Evolutionary conservation across 2,113 vertebrate genomes (phyloP).

Genomic region (Tringa solitaria): DNA sequence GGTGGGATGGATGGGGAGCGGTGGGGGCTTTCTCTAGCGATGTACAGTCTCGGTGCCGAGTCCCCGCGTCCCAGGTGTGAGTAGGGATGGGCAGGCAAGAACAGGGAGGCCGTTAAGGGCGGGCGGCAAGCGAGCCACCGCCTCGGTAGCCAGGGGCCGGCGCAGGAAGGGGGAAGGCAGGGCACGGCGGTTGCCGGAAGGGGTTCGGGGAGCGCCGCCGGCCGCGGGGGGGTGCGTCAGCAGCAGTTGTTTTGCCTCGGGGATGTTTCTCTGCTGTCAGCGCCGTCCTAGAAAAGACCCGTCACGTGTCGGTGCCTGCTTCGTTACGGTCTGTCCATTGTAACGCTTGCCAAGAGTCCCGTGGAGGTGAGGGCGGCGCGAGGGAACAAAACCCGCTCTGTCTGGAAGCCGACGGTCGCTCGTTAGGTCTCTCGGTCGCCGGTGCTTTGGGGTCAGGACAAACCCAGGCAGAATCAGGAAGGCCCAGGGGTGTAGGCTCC

Average conservation of each 20-base stretch:
- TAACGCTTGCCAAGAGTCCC: not conserved
- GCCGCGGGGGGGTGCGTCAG: fast-evolving
- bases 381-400: not conserved
- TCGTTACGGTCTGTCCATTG: not conserved
- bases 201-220: fast-evolving
- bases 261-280: not conserved
- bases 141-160: fast-evolving
- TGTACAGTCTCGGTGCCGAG: not conserved
- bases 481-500: not conserved
- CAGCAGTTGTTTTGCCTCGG: not conserved
- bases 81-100: not conserved
- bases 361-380: not conserved
- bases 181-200: fast-evolving
- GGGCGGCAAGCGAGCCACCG: fast-evolving
- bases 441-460: not conserved
- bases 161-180: not conserved
- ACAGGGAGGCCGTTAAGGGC: not conserved
- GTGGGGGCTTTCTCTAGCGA: not conserved
- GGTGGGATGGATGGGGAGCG: fast-evolving
- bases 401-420: fast-evolving
- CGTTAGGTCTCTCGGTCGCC: not conserved
- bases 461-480: not conserved
- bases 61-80: not conserved
- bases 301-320: not conserved
- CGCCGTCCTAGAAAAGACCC: not conserved